Evolutionary conservation across 1,140 invertebrate genomes (phyloP).

Genomic region (Antheraea pernyi): DNA sequence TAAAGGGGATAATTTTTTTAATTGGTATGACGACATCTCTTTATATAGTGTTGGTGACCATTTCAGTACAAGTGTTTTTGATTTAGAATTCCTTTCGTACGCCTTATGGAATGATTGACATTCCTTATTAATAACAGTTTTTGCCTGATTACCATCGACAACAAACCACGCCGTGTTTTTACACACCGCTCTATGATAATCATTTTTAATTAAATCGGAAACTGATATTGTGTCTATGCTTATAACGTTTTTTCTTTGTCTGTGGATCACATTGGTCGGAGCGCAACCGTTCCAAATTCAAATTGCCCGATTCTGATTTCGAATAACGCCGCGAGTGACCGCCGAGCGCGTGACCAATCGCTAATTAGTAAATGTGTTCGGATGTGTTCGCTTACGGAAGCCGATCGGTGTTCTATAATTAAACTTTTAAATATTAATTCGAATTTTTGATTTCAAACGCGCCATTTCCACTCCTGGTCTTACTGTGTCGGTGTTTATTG

Average conservation of each 20-base stretch:
- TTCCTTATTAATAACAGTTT: slow-evolving; percentile 35
- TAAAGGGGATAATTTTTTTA: slow-evolving; percentile 76
- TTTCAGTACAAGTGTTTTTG: slow-evolving; percentile 55
- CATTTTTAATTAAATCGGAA: slow-evolving; percentile 29
- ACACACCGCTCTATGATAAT: slow-evolving; percentile 14
- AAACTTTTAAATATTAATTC: slow-evolving; percentile 69
- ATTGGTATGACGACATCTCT: slow-evolving; percentile 76
- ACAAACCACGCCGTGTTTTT: not conserved
- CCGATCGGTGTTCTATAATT: slow-evolving; percentile 72
- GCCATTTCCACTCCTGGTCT: slow-evolving; percentile 73
- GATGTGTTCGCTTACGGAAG: slow-evolving; percentile 71
- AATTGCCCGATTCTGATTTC: slow-evolving; percentile 71
- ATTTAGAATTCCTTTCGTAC: slow-evolving; percentile 68
- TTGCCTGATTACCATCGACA: slow-evolving; percentile 16
- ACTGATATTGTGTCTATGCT: slow-evolving; percentile 25
- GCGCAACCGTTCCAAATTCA: slow-evolving; percentile 69
- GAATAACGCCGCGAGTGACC: slow-evolving; percentile 58
- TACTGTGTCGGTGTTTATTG: slow-evolving; percentile 64
- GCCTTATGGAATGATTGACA: slow-evolving; percentile 54
- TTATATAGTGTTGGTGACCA: slow-evolving; percentile 62
- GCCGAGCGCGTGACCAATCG: slow-evolving; percentile 74
- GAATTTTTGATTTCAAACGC: slow-evolving; percentile 70
- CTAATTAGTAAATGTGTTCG: slow-evolving; percentile 76
- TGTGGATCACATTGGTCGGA: slow-evolving; percentile 4
- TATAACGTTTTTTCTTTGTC: slow-evolving; percentile 29